Conservation (phyloP, 2,113 vertebrate species). For the Microtus pennsylvanicus region DNA sequence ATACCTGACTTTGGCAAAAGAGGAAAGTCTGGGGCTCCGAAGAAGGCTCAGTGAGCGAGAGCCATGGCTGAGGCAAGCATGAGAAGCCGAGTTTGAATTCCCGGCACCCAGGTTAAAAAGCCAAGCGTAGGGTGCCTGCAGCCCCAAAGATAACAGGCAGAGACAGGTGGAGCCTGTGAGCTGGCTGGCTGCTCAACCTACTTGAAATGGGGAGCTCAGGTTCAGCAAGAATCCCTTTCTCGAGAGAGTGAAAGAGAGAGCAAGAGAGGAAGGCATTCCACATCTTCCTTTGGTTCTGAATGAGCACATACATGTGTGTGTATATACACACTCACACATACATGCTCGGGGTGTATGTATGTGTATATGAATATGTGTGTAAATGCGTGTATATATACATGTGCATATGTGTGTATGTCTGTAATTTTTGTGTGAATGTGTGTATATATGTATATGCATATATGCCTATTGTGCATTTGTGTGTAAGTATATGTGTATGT, state of each 20-base stretch:
- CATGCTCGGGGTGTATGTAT: too few relatives aligned
- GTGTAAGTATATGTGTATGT: neutral
- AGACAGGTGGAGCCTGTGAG: neutral
- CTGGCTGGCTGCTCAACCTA: neutral
- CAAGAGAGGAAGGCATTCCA: neutral
- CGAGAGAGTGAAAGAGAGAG: neutral
- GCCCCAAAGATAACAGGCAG: neutral
- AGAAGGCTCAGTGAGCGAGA: neutral
- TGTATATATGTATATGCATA: neutral
- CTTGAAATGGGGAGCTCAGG: neutral
- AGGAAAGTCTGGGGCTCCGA: neutral
- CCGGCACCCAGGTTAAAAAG: neutral
- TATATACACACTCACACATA: too few relatives aligned
- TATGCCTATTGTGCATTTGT: rapidly evolving
- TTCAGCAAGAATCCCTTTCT: neutral
- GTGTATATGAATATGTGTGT: neutral
- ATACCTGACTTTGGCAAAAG: neutral
- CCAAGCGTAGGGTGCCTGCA: neutral
- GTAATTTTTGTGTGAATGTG: neutral
- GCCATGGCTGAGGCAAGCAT: neutral
- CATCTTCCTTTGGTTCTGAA: neutral
- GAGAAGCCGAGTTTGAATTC: neutral
- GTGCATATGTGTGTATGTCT: too few relatives aligned
- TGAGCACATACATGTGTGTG: neutral
- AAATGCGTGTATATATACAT: rapidly evolving